These are phyloP conservation scores for Chaetura pelagica DNA, from an alignment of 2,113 vertebrate genomes.

Conservation along the genomic window DNA sequence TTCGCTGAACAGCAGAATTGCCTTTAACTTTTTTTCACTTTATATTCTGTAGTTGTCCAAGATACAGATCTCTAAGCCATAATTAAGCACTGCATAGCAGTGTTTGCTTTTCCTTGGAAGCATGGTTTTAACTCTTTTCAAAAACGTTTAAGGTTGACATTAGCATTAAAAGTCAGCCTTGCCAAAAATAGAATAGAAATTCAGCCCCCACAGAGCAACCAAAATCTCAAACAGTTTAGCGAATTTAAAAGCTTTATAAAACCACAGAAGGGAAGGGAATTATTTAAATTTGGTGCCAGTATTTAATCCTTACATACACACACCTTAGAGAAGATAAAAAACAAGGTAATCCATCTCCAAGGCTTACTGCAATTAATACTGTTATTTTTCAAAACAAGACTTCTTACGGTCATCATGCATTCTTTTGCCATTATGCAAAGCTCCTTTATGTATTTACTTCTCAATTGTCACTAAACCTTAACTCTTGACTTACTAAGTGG, in stretches of 20 bases:
- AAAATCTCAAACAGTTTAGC: not conserved
- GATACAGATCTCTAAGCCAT: not conserved
- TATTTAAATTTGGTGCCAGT: not conserved
- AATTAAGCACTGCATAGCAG: not conserved
- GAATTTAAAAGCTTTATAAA: not conserved
- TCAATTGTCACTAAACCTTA: not conserved
- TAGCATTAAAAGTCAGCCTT: not conserved
- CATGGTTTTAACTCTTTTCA: not conserved
- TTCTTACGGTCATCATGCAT: not conserved
- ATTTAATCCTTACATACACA: not conserved
- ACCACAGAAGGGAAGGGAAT: not conserved
- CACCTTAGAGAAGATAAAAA: not conserved
- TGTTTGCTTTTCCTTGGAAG: not conserved
- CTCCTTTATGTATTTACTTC: not conserved
- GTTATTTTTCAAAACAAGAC: not conserved
- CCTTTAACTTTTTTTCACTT: not conserved
- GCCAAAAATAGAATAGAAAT: conserved; percentile 5
- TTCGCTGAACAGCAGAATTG: not conserved
- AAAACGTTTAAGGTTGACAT: not conserved
- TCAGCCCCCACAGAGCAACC: not conserved
- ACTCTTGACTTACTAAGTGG: not conserved
- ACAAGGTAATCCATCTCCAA: not conserved
- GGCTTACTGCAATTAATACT: not conserved
- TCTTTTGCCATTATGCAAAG: not conserved
- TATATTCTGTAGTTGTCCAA: not conserved